phyloP scores from a whole-genome alignment of 2,113 vertebrate genomes.

The Ancistrus triradiatus region DNA sequence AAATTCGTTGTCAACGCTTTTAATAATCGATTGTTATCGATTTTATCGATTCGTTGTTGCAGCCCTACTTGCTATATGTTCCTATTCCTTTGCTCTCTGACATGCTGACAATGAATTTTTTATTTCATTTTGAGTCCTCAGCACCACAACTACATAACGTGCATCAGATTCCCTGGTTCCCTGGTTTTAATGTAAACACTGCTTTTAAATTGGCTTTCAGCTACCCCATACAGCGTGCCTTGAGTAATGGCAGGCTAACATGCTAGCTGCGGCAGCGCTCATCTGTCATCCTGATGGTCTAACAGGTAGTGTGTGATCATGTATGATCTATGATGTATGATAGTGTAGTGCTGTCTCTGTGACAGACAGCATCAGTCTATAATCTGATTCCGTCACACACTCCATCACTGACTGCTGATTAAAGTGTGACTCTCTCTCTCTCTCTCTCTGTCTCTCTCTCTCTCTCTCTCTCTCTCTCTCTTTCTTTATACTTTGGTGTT shows the following conservation, averaged over 20 bases:
- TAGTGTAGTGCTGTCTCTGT: not conserved
- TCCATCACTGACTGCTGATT: slow-evolving; percentile 47
- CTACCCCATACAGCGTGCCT: no score
- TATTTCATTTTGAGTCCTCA: no score
- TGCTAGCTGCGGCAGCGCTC: not conserved
- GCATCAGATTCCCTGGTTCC: no score
- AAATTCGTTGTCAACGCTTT: no score
- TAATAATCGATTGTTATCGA: no score
- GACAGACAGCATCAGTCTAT: slow-evolving; percentile 61
- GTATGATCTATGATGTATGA: not conserved
- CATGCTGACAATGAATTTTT: no score
- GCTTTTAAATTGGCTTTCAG: no score
- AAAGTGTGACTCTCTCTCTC: not conserved
- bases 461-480: not conserved
- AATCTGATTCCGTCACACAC: slow-evolving; percentile 59
- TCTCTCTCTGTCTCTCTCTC: slow-evolving; percentile 15
- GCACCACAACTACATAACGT: no score
- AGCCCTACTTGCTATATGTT: no score
- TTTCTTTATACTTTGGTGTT: not conserved
- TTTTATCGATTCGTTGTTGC: no score
- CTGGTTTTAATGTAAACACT: no score
- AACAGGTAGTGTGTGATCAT: slow-evolving; percentile 5
- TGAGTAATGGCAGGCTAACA: slow-evolving; percentile 13
- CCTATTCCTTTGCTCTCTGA: no score
- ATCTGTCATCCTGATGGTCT: slow-evolving; percentile 4